Percentiles rank a stretch among this genome's conserved stretches.
Conservation (phyloP, 2,888 invertebrate species). For the Blastobasis adustella region DNA sequence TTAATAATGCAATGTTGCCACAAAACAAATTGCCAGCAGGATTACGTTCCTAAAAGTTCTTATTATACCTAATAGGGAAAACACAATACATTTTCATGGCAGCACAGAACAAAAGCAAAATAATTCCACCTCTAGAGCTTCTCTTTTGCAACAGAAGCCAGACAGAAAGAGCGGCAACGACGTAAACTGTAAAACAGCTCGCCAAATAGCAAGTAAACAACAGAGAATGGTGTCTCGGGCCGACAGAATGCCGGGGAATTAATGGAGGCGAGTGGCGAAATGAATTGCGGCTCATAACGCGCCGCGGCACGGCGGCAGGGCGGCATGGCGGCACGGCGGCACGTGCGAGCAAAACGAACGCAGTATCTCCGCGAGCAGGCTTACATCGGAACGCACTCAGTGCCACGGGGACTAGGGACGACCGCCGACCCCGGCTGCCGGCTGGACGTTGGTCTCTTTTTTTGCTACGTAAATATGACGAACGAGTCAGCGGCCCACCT, state of each 20-base stretch:
- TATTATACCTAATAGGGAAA: too few relatives aligned
- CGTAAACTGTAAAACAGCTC: background rate
- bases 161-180: background rate
- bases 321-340: conserved; percentile 32
- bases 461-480: too few relatives aligned
- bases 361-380: conserved; percentile 28
- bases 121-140: too few relatives aligned
- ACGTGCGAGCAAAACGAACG: conserved; percentile 57
- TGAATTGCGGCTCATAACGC: conserved; percentile 19
- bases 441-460: conserved; percentile 6
- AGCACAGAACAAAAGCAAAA: too few relatives aligned
- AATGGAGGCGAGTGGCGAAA: conserved; percentile 4
- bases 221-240: background rate
- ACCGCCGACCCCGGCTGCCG: background rate
- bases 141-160: background rate
- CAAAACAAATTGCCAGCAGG: too few relatives aligned
- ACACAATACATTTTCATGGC: too few relatives aligned
- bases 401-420: background rate
- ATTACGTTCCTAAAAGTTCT: too few relatives aligned
- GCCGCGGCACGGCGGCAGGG: conserved; percentile 30
- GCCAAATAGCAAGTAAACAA: background rate
- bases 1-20: too few relatives aligned
- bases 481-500: too few relatives aligned
- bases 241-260: background rate
- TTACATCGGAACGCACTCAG: conserved; percentile 64